Conservation (phyloP, 2,113 vertebrate species). For the Amphiprion percula region DNA sequence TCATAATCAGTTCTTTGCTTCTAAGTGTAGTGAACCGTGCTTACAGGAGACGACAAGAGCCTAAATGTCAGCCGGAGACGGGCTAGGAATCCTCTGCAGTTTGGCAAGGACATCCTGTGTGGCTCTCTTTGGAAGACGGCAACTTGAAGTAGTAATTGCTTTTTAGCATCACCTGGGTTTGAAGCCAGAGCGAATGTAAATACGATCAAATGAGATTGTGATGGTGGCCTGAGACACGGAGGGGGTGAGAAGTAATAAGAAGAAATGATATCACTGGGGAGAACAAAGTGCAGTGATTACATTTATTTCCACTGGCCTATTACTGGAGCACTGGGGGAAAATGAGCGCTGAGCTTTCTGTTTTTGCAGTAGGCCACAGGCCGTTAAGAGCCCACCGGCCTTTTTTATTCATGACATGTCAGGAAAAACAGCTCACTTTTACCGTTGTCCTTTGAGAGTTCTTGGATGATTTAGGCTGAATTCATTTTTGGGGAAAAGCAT, state of each 20-base stretch:
- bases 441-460: constrained; percentile 58
- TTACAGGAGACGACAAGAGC: constrained; percentile 56
- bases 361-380: constrained; percentile 62
- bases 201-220: constrained; percentile 81
- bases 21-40: constrained; percentile 67
- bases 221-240: constrained; percentile 69
- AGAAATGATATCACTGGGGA: constrained; percentile 77
- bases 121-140: constrained; percentile 61
- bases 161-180: constrained; percentile 65
- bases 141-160: constrained; percentile 76
- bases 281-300: constrained; percentile 84
- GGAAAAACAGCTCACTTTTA: constrained; percentile 64
- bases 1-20: constrained; percentile 73
- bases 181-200: constrained; percentile 76
- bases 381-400: constrained; percentile 51
- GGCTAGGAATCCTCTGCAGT: constrained; percentile 46
- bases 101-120: constrained; percentile 58
- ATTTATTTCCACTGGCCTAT: constrained; percentile 82
- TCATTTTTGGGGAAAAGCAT: constrained; percentile 50
- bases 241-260: constrained; percentile 77
- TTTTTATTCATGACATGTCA: constrained; percentile 74
- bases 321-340: constrained; percentile 74
- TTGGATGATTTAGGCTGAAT: constrained; percentile 64
- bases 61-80: constrained; percentile 76
- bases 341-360: constrained; percentile 69